Conservation (phyloP, 1,140 invertebrate genomes). For the Neodiprion lecontei region DNA sequence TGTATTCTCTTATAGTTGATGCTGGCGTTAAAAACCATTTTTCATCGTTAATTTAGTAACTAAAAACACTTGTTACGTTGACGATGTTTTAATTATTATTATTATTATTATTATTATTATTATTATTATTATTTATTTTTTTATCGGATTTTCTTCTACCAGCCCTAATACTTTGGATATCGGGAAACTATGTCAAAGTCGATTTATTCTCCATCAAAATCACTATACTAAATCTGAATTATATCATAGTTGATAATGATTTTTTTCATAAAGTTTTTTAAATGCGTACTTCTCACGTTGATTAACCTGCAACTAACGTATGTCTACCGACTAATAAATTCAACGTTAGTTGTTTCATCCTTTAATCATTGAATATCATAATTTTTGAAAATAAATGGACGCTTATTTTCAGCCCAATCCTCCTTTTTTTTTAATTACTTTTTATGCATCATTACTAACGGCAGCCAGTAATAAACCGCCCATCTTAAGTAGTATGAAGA, state of each 20-base stretch:
- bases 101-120: not conserved
- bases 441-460: too few relatives aligned
- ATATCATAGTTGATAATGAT: conserved; percentile 3
- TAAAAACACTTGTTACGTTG: not conserved
- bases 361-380: not conserved
- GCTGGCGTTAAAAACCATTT: not conserved
- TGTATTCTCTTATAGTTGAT: not conserved
- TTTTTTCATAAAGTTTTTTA: not conserved
- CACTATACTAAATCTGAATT: too few relatives aligned
- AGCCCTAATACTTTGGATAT: conserved; percentile 2
- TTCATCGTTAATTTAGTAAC: not conserved
- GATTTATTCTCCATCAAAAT: too few relatives aligned
- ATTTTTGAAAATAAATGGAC: too few relatives aligned
- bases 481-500: too few relatives aligned
- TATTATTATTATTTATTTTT: not conserved
- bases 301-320: not conserved
- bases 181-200: not conserved
- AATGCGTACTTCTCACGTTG: not conserved
- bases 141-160: conserved; percentile 4
- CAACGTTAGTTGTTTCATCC: not conserved
- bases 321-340: not conserved
- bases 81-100: conserved; percentile 8
- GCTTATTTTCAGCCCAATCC: too few relatives aligned
- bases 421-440: too few relatives aligned
- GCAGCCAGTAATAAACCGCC: too few relatives aligned